Percentiles rank a stretch among this genome's conserved stretches.
Conservation (phyloP, 92 coral and sea anemone genomes). For the Isaurus tuberculatus region DNA sequence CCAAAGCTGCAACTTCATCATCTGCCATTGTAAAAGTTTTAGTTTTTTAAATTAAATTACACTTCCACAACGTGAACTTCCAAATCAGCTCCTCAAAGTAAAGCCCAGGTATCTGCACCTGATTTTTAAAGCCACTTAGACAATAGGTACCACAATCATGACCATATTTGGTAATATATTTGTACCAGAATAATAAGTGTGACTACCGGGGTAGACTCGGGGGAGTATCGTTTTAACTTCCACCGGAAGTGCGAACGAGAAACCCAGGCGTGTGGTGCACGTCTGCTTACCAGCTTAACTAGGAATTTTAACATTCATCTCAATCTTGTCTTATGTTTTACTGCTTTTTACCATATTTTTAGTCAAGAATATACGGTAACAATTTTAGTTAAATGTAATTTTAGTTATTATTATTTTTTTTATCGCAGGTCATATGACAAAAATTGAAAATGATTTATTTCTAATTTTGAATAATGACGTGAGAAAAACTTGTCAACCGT, state of each 20-base stretch:
- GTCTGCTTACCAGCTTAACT: too few species aligned
- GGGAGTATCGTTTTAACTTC: constrained; percentile 24
- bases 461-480: background rate
- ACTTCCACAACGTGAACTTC: background rate
- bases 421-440: background rate
- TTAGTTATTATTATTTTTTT: too few species aligned
- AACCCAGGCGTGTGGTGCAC: background rate
- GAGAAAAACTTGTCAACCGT: background rate
- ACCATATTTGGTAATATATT: constrained; percentile 45
- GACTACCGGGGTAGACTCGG: constrained; percentile 49
- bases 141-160: constrained; percentile 33
- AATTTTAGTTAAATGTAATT: too few species aligned
- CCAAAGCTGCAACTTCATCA: constrained; percentile 99
- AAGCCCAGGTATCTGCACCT: constrained; percentile 34
- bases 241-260: constrained; percentile 5
- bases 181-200: constrained; percentile 29
- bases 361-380: too few species aligned
- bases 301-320: background rate
- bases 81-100: constrained; percentile 15
- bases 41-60: background rate
- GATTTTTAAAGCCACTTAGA: constrained; percentile 33
- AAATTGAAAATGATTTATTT: background rate
- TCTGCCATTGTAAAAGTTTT: constrained; percentile 69
- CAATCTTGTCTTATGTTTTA: background rate
- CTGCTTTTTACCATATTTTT: too few species aligned